Evolutionary conservation across 2,113 vertebrate species (phyloP).

Genomic region (Capreolus pygargus): DNA sequence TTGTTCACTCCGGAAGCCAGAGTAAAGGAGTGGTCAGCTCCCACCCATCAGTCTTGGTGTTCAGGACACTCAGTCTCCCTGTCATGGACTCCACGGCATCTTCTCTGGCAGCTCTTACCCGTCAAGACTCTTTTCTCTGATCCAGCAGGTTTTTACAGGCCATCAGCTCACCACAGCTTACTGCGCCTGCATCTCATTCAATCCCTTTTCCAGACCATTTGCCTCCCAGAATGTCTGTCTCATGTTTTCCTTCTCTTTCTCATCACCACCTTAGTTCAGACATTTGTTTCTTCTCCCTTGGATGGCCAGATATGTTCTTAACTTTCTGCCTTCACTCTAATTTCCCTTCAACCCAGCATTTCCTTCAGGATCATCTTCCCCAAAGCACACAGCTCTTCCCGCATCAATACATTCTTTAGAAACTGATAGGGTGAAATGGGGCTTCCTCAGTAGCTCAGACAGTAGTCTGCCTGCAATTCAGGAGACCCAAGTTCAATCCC

Average conservation of each 20-base stretch:
- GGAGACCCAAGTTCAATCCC: not conserved
- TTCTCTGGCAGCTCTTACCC: not conserved
- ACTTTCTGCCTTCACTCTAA: not conserved
- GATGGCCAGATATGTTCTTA: not conserved
- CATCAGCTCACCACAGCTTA: not conserved
- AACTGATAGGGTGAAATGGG: no score
- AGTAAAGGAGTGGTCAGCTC: not conserved
- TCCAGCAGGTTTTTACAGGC: not conserved
- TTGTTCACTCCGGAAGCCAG: not conserved
- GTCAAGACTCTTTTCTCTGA: not conserved
- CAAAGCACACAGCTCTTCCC: not conserved
- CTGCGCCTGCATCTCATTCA: not conserved
- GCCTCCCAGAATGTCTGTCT: not conserved
- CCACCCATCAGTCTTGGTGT: not conserved
- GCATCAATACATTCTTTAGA: not conserved
- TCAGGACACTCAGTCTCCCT: not conserved
- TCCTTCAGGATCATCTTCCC: not conserved
- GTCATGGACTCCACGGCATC: not conserved
- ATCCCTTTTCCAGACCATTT: slow-evolving; percentile 17
- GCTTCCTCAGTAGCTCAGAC: not conserved
- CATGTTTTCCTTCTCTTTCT: not conserved
- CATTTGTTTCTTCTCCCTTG: slow-evolving; percentile 33
- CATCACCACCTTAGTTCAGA: not conserved
- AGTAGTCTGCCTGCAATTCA: not conserved
- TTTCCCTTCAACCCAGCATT: not conserved